Evolutionary conservation across 1,140 invertebrate species (phyloP), one percentile per base, ranked within the genome.

Genomic region (Eulimnadia texana): DNA sequence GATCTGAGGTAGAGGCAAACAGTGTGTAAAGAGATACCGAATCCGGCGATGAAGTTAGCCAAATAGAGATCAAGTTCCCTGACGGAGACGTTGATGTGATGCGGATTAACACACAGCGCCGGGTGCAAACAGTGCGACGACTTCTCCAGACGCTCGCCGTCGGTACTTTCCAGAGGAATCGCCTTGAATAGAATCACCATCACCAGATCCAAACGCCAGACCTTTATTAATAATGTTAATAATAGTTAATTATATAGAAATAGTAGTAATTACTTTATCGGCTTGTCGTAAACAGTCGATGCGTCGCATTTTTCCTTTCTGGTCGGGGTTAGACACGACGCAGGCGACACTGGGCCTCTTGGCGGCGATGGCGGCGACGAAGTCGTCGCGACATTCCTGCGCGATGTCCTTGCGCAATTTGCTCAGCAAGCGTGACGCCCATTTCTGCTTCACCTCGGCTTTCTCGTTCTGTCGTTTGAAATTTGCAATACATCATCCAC

Each of bases 141-240:
- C 74, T 98, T 98, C 77, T 98, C 95, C 63, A 99, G 79, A 52
- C 96, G 78, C 76, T 99, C 96, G 13, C 96, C 96, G 73, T 99
- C 96, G 29, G 96, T 99, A 73, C 93, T 97, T 79, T 99, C 96
- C 67, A 99, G 77, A 29, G 96, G 96, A 75, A 97, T 95, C 65
- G 92, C 95, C 79, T 98, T 98, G 79, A 99, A 99, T 61, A 99
- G 80, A 70, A 99, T 98, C 70, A 99, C 95, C 94, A 99, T 99
- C 64, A 99, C 96, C 65, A 99, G 80, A 76, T 99, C 96, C 71
- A 99, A 77, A 63, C 96, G 81, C 96, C 96, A 99, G 66, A 98
- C 90, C 85, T 88, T 76, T 0, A 70, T 16, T 9, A 42, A 42
- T 16, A 42, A 42, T 9, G 6, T 9, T 16, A 42, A n/a, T n/a